Percentiles rank a stretch among this genome's conserved stretches.
These are phyloP conservation scores for Paradoxurus hermaphroditus DNA, from an alignment of 2,113 vertebrate genomes.

Conservation along the genomic window DNA sequence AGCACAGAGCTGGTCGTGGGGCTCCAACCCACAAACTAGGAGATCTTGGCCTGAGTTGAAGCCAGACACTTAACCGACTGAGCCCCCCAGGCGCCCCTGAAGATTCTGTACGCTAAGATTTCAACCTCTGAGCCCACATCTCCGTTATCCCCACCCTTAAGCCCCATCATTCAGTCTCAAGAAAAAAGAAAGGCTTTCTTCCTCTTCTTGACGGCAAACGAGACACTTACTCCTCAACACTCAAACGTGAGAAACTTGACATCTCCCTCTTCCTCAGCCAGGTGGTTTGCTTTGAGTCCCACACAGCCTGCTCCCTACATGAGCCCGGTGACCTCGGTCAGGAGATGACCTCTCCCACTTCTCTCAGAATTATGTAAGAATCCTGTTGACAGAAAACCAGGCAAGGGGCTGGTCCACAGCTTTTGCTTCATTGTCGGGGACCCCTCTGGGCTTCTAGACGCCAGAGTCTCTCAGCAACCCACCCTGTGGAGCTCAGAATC, in stretches of 20 bases:
- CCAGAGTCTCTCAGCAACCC: neutral
- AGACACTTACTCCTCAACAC: neutral
- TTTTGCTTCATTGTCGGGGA: neutral
- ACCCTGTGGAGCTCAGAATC: neutral
- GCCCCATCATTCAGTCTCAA: neutral
- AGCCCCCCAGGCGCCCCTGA: neutral
- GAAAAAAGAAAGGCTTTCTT: neutral
- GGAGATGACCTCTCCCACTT: neutral
- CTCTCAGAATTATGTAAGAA: neutral
- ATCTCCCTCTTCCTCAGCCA: neutral
- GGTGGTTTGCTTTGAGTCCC: neutral
- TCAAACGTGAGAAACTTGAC: neutral
- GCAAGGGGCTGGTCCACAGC: neutral
- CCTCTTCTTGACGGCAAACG: neutral
- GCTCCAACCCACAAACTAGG: no score
- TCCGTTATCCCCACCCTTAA: neutral
- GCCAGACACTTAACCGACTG: no score
- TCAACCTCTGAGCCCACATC: neutral
- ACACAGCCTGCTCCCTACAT: no score
- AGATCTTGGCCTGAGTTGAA: no score
- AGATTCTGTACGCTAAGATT: neutral
- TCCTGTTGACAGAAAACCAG: neutral
- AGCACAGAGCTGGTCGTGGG: no score
- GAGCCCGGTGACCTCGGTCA: neutral
- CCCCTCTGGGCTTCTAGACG: neutral